These are phyloP conservation scores for Dolichallabes microphthalmus DNA, from an alignment of 2,113 vertebrate species.

Conservation along the genomic window DNA sequence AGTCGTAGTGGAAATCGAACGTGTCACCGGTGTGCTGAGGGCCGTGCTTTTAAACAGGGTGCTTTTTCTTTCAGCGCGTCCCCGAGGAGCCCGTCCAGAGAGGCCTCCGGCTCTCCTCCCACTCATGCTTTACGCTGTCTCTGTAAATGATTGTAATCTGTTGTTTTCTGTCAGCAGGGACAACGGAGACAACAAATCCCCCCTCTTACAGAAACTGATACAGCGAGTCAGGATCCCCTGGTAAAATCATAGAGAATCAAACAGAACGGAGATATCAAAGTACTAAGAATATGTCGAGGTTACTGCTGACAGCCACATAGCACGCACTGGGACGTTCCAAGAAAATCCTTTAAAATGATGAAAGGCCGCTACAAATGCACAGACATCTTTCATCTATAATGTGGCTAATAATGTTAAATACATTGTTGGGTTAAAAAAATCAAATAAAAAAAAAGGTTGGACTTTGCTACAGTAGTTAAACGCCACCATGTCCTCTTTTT, in stretches of 20 bases:
- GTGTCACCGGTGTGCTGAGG: conserved; percentile 54
- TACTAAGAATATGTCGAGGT: conserved; percentile 44
- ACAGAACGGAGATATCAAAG: conserved; percentile 53
- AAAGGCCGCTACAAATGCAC: conserved; percentile 40
- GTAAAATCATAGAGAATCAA: conserved; percentile 56
- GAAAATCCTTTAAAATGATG: conserved; percentile 44
- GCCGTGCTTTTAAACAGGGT: conserved; percentile 53
- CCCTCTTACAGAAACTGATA: conserved; percentile 50
- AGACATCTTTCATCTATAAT: conserved; percentile 30
- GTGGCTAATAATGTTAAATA: not conserved
- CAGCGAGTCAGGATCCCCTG: conserved; percentile 57
- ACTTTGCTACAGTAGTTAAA: not conserved
- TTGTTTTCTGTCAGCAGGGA: conserved; percentile 64
- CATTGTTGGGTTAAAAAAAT: conserved; percentile 16
- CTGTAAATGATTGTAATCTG: conserved; percentile 65
- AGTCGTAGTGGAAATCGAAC: conserved; percentile 51
- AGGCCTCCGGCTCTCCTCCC: conserved; percentile 46
- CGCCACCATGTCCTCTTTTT: not conserved
- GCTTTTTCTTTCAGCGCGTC: conserved; percentile 40
- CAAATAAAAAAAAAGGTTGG: not conserved
- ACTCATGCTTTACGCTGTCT: conserved; percentile 58
- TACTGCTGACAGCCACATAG: conserved; percentile 43
- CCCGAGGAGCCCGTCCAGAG: conserved; percentile 45
- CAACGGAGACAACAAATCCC: conserved; percentile 44
- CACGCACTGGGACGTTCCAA: conserved; percentile 22